These are phyloP conservation scores for Teleiodes luculella DNA, from an alignment of 2,888 invertebrate genomes.

Conservation along the genomic window DNA sequence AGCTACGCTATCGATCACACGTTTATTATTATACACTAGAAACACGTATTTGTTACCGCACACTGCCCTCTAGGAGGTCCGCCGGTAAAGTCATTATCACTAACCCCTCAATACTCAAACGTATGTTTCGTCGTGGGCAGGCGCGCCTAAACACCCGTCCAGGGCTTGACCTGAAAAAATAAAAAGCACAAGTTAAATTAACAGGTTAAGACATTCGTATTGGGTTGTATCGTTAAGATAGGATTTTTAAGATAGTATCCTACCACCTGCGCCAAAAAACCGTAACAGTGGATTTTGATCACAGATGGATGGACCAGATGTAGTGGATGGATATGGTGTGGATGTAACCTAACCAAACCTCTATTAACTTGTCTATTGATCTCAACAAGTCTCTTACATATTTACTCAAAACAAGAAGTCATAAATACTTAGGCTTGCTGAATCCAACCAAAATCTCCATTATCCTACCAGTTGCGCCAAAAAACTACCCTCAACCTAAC, in stretches of 20 bases:
- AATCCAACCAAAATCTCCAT: too few species aligned
- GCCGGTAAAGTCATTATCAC: slow-evolving; percentile 51
- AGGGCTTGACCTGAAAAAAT: slow-evolving; percentile 16
- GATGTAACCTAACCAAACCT: too few species aligned
- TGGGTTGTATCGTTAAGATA: too few species aligned
- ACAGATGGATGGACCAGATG: too few species aligned
- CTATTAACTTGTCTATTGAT: too few species aligned
- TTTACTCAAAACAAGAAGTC: too few species aligned
- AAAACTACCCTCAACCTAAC: not conserved
- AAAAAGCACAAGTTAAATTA: not conserved
- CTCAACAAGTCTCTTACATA: too few species aligned
- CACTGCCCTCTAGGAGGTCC: slow-evolving; percentile 37
- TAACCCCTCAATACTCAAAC: slow-evolving; percentile 30
- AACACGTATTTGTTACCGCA: not conserved
- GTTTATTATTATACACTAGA: slow-evolving; percentile 1
- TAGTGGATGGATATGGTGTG: too few species aligned
- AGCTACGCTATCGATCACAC: slow-evolving; percentile 6
- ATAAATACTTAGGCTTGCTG: too few species aligned
- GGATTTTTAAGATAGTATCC: not conserved
- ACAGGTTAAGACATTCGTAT: too few species aligned
- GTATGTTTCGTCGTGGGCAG: slow-evolving; percentile 35
- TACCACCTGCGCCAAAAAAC: too few species aligned
- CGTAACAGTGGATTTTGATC: too few species aligned
- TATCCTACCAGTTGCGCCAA: not conserved
- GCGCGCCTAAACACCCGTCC: slow-evolving; percentile 31